Base-by-base conservation (phyloP, 2,888 invertebrate species). In the Heteromurus nitidus region DNA sequence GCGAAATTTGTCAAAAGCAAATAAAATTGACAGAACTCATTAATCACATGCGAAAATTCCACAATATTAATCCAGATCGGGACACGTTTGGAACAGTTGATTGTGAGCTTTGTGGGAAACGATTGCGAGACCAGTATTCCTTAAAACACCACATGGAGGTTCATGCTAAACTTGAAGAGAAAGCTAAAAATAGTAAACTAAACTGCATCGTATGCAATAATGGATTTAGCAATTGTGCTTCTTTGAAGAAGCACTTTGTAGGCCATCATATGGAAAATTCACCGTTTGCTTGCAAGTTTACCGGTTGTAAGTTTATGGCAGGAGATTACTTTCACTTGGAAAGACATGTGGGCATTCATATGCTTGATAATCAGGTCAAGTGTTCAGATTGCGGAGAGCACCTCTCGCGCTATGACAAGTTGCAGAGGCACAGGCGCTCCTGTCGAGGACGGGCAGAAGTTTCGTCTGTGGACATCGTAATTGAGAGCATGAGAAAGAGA, bases 201-300 rank as follows among this genome's bases (percentile, higher is more conserved):
- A 7, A 26, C 11, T 69, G 69, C 20, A n/a, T 24, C 11, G 7
- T 69, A 5, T 69, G 69, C n/a, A 31, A 55, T 0, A 22, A 20
- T 36, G 3, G 55, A 1, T 53, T 69, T 22, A 11, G 55, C 1
- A 31, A 9, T 5, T 1, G 3, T 69, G 20, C 30, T 9, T 22
- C 28, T 26, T 11, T 69, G 16, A 69, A 55, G 24, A 55, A 22
- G 16, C 69, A 69, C n/a, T 69, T 69, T 53, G 36, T 69, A 1
- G 28, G 22, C 5, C 0, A 18, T 26, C 69, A 69, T 24, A 55
- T 69, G 31, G 24, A 31, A 7, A 55, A 0, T n/a, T 20, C 20
- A n/a, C 69, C 69, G 5, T 69, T 36, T 36, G 22, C 22, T 5
- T 69, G 69, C 24, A 53, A n/a, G n/a, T 69, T 69, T 69, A 5